Percentiles rank a stretch among this genome's conserved stretches.
These are phyloP conservation scores for Pteropus alecto DNA, from an alignment of 2,113 vertebrate species.

Conservation along the genomic window DNA sequence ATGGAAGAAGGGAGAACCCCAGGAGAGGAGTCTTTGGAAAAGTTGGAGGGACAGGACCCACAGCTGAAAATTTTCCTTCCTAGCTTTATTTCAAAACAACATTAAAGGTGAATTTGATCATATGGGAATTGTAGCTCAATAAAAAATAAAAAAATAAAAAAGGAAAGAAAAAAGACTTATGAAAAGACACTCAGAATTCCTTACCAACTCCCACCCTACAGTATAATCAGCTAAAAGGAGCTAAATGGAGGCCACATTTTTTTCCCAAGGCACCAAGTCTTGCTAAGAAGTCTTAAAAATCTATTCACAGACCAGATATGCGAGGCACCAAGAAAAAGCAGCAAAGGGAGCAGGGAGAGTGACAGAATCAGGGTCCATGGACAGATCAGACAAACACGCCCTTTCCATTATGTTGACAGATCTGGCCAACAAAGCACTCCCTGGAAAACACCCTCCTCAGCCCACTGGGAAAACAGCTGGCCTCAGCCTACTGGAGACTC, in stretches of 20 bases:
- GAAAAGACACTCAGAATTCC: background rate
- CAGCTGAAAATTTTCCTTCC: background rate
- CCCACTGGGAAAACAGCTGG: background rate
- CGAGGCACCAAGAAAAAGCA: background rate
- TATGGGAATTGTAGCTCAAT: background rate
- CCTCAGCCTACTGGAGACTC: background rate
- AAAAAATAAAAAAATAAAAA: background rate
- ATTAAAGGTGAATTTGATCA: background rate
- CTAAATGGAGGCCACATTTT: background rate
- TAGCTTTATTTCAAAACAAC: background rate
- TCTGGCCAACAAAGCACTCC: background rate
- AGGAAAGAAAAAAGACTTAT: background rate
- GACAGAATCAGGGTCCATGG: background rate
- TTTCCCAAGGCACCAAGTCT: background rate
- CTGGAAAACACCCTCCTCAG: background rate
- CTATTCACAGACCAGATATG: background rate
- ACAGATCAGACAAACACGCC: background rate
- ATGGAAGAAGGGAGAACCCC: background rate
- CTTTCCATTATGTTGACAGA: background rate
- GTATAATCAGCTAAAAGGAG: background rate
- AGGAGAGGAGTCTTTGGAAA: background rate
- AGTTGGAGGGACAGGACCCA: background rate
- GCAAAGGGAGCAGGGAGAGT: background rate
- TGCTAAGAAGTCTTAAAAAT: background rate
- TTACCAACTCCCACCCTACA: background rate